Evolutionary conservation across 1,140 invertebrate species (phyloP), one percentile per base, ranked within the genome.

Genomic region (Papilio dardanus): DNA sequence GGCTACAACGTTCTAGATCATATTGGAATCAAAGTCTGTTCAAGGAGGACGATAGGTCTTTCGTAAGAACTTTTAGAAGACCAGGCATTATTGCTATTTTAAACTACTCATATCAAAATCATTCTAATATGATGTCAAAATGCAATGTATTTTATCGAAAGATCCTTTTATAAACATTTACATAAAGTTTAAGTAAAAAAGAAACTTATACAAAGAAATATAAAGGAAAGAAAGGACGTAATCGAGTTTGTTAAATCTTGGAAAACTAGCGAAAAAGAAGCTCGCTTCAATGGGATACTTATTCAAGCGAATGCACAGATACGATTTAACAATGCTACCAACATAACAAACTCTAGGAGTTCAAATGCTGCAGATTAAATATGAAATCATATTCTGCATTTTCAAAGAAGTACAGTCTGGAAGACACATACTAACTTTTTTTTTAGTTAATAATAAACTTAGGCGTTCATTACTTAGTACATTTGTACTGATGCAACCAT

Each of bases 241-340:
- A 73, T 73, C 46, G 37, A 71, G 71, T 73, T 58, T 73, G 50
- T 73, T 54, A 50, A 73, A 54, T 33, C 46, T 33, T 31, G 30
- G 71, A 54, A 58, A 58, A 73, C 71, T 73, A 58, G 46, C 50
- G 71, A 0, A 21, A 54, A 58, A 73, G 71, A 54, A 40, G 67
- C 35, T 46, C 31, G 35, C 46, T 40, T 58, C 71, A 73, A 73
- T 58, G 33, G 28, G 40, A 42, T 33, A 73, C 33, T 73, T 73
- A 58, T 35, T 73, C 71, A 58, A 73, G 28, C 19, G 71, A 73
- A 73, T 73, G 46, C 69, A 73, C 71, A 54, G 71, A 73, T 73
- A 58, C 12, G 30, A 58, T 58, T 10, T 54, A 73, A 73, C 42
- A 73, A 58, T 73, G 71, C 58, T 73, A 50, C 71, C 46, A 73